These are phyloP conservation scores for Eupithecia subfuscata DNA, from an alignment of 2,888 invertebrate species.

Conservation along the genomic window DNA sequence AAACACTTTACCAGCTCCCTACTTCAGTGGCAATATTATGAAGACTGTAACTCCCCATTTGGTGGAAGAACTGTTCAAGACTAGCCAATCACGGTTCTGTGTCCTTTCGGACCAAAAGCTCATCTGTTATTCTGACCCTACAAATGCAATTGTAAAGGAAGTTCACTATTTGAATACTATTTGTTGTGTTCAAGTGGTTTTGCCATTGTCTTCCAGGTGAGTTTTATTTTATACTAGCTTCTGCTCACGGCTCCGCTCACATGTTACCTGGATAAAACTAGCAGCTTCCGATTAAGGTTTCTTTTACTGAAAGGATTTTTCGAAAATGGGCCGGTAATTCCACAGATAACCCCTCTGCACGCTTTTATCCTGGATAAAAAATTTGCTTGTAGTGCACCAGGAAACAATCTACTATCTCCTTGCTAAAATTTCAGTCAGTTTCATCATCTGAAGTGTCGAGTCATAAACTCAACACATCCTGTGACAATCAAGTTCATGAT, in stretches of 20 bases:
- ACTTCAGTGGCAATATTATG: slow-evolving; percentile 86
- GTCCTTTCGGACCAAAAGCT: slow-evolving; percentile 89
- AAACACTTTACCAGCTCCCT: slow-evolving; percentile 72
- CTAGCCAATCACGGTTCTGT: slow-evolving; percentile 89
- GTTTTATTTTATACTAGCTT: slow-evolving; percentile 28
- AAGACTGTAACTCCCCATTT: slow-evolving; percentile 83
- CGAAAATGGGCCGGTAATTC: not conserved
- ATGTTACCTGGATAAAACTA: not conserved
- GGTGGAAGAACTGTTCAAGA: slow-evolving; percentile 89
- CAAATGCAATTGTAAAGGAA: slow-evolving; percentile 88
- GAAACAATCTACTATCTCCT: not conserved
- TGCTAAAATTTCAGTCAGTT: not conserved
- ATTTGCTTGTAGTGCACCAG: not conserved
- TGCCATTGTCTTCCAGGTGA: slow-evolving; percentile 80
- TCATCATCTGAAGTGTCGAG: not conserved
- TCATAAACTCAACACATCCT: not conserved
- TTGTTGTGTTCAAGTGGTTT: slow-evolving; percentile 86
- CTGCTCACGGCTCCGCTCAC: not conserved
- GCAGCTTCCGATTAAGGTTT: too few species aligned
- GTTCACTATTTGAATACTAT: slow-evolving; percentile 87
- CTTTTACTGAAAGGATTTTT: not conserved
- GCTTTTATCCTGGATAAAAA: not conserved
- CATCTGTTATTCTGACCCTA: slow-evolving; percentile 89
- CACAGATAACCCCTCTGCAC: not conserved
- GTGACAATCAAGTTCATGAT: too few species aligned